phyloP scores from a whole-genome alignment of 2,797 vertebrate genomes.

The Hafferia zeledoni region DNA sequence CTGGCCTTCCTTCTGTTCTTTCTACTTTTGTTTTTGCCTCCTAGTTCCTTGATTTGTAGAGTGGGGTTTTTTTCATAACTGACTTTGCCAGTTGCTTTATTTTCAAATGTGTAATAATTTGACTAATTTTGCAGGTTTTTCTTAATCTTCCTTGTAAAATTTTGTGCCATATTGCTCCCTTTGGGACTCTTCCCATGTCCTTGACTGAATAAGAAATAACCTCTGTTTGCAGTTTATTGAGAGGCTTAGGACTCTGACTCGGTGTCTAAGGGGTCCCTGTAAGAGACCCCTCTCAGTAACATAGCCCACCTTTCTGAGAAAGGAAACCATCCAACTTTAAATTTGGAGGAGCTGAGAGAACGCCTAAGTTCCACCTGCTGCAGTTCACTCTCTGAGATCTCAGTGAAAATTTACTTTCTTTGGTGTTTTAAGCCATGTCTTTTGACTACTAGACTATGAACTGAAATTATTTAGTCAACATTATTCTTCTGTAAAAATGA shows the following conservation, averaged over 20 bases:
- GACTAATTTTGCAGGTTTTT: not conserved
- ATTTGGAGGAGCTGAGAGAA: not conserved
- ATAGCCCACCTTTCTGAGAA: not conserved
- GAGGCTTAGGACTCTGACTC: not conserved
- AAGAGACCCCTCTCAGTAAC: not conserved
- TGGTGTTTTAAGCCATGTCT: not conserved
- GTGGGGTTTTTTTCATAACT: not conserved
- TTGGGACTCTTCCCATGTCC: rapidly evolving
- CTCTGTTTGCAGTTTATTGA: not conserved
- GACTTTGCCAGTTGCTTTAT: not conserved
- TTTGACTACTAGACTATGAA: not conserved
- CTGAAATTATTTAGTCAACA: not conserved
- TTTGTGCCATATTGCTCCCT: not conserved
- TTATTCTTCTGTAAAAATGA: not conserved
- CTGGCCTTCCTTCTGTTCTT: slow-evolving; percentile 9
- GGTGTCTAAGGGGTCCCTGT: not conserved
- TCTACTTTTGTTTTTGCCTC: not conserved
- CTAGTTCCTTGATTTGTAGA: not conserved
- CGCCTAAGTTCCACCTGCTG: not conserved
- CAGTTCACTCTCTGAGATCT: not conserved
- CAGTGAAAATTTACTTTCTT: not conserved
- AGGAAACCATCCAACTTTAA: not conserved
- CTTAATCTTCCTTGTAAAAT: not conserved
- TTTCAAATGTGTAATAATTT: not conserved
- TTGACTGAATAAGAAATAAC: not conserved